Evolutionary conservation across 2,888 invertebrate species (phyloP).

Genomic region (Tiphia femorata): DNA sequence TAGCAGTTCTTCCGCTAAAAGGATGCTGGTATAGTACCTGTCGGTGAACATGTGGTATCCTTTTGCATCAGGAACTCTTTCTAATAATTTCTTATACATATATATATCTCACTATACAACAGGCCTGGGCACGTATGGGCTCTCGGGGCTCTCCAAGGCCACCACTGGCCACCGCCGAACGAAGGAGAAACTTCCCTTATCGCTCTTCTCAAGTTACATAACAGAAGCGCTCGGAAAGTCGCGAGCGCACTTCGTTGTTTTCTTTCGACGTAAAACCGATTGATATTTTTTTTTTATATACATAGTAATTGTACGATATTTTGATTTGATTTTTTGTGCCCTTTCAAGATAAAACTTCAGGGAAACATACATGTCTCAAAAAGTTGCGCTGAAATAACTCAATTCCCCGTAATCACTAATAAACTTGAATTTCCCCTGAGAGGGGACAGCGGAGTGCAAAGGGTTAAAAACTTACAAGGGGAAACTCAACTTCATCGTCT

Average conservation of each 20-base stretch:
- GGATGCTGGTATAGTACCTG: slow-evolving; percentile 35
- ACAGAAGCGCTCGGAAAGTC: not conserved
- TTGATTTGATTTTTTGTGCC: no score
- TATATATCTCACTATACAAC: slow-evolving; percentile 15
- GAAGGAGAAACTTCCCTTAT: not conserved
- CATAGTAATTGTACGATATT: slow-evolving; percentile 16
- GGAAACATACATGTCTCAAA: slow-evolving; percentile 16
- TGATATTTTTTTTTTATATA: slow-evolving; percentile 16
- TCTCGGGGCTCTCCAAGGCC: not conserved
- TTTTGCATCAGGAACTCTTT: slow-evolving; percentile 28
- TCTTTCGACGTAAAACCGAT: not conserved
- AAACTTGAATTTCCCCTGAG: slow-evolving; percentile 8
- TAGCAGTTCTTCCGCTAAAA: slow-evolving; percentile 32
- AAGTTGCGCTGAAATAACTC: slow-evolving; percentile 12
- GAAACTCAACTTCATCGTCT: no score
- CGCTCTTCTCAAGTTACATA: not conserved
- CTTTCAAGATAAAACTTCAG: slow-evolving; percentile 17
- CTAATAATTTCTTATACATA: slow-evolving; percentile 25
- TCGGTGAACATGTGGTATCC: slow-evolving; percentile 39
- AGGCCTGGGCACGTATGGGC: not conserved
- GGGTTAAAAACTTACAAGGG: no score
- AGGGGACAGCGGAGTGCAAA: slow-evolving; percentile 8
- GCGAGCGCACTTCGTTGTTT: not conserved
- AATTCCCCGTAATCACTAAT: slow-evolving; percentile 15
- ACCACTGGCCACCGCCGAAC: no score